These are phyloP conservation scores for Amniataba percoides DNA, from an alignment of 2,797 vertebrate species.

Conservation along the genomic window DNA sequence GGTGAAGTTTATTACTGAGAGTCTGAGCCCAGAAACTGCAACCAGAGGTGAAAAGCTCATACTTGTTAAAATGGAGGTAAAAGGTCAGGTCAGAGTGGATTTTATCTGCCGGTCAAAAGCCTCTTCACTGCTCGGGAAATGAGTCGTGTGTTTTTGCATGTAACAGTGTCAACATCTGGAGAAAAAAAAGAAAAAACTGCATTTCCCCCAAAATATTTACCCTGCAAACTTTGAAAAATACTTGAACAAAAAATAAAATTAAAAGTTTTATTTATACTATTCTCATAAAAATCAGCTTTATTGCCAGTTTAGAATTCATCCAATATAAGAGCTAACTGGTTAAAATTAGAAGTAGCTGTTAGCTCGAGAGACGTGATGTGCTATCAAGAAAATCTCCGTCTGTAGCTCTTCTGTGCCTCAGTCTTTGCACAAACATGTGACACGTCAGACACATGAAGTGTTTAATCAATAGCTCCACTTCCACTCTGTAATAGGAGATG, in stretches of 20 bases:
- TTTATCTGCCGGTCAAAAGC: not conserved
- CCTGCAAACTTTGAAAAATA: too few species aligned
- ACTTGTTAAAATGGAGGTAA: slow-evolving; percentile 20
- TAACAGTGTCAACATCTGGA: too few species aligned
- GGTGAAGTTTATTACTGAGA: not conserved
- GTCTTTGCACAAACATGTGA: slow-evolving; percentile 42
- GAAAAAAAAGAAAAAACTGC: too few species aligned
- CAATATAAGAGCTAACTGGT: not conserved
- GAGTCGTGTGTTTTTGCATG: not conserved
- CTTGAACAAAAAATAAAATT: too few species aligned
- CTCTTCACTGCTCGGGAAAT: not conserved
- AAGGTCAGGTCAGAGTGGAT: slow-evolving; percentile 6
- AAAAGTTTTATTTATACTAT: not conserved
- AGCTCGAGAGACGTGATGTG: not conserved
- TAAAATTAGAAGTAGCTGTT: not conserved
- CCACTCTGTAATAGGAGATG: slow-evolving; percentile 46
- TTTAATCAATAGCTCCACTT: slow-evolving; percentile 64
- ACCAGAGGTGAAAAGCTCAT: slow-evolving; percentile 3
- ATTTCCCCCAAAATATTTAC: not conserved
- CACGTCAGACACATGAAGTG: slow-evolving; percentile 35
- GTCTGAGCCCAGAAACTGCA: not conserved
- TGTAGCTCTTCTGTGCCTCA: slow-evolving; percentile 11
- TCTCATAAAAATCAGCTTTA: not conserved
- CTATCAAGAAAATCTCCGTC: not conserved
- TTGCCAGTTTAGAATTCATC: not conserved